Evolutionary conservation across 2,888 invertebrate species (phyloP), one percentile per base, ranked within the genome.

Genomic region (Rhagophthalmus giganteus): DNA sequence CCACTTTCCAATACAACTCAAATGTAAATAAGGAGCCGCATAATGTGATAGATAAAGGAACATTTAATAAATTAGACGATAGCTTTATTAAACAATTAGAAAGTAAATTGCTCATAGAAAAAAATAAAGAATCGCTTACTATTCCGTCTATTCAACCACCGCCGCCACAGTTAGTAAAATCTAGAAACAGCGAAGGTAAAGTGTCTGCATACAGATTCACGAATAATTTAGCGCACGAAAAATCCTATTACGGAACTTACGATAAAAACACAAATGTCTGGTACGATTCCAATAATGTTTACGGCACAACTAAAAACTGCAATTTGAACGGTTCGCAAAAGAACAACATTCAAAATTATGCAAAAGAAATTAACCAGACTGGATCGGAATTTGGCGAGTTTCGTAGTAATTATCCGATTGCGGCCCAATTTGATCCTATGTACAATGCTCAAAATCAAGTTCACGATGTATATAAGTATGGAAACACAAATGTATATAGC

Each of bases 71-170:
- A 20, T 67, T 83, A 10, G 82, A 82, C 64, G 76, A 80, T 5
- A 78, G 77, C 9, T 85, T 86, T 55, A 75, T 85, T 25, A 81
- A 80, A 0, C 85, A 86, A 63, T 68, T 86, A 35, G 86, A 87
- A 67, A 85, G 83, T 59, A 81, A 80, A 60, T 72, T 86, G 8
- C 53, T 53, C 51, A 48, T 66, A 25, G 58, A 58, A 3, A 66
- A 65, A 47, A 62, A 58, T 9, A 42, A 41, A 32, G 57, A 46
- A 11, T 26, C 47, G 24, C 39, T 40, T 25, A 60, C 64, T n/a
- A 75, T 79, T 45, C 79, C 80, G 9, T 59, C 73, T 9, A 57
- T 80, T 24, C 70, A 74, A 56, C 80, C 79, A 2, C 79, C 79
- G 0, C 79, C 79, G 2, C 51, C 35, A 27, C 39, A 46, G 2